Evolutionary conservation across 2,888 invertebrate species (phyloP).

Genomic region (Coelinius sp.): DNA sequence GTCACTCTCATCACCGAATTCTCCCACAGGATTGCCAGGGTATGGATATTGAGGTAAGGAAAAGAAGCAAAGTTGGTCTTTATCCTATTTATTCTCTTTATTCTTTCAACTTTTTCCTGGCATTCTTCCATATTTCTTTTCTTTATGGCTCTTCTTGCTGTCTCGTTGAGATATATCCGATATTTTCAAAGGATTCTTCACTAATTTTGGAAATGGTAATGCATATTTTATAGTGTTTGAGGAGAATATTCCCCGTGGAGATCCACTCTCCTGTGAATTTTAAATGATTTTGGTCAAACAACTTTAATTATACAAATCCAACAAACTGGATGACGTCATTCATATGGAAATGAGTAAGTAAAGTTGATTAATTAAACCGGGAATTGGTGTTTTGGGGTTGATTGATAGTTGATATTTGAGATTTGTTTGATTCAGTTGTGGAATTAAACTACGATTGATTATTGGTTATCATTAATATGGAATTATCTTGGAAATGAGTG

Average conservation of each 20-base stretch:
- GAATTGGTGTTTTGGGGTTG: no score
- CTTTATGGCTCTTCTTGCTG: neutral
- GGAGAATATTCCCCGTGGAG: neutral
- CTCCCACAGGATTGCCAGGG: neutral
- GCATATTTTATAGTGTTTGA: neutral
- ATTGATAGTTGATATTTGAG: no score
- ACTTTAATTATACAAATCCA: no score
- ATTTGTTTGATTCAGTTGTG: no score
- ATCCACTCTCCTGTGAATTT: neutral
- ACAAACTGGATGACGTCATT: no score
- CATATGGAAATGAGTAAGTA: no score
- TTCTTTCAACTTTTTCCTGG: neutral
- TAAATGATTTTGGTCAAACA: neutral
- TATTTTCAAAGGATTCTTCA: neutral
- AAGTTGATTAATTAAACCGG: no score
- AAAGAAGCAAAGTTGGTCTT: neutral
- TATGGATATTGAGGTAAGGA: neutral
- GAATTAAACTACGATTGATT: no score
- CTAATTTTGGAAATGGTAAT: neutral
- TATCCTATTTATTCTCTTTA: no score
- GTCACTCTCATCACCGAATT: constrained; percentile 2
- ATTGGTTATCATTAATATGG: no score
- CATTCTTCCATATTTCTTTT: neutral
- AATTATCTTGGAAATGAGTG: no score
- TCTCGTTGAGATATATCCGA: neutral